Evolutionary conservation across 1,140 invertebrate genomes (phyloP), one percentile per base, ranked within the genome.

Genomic region (Acromyrmex charruanus): DNA sequence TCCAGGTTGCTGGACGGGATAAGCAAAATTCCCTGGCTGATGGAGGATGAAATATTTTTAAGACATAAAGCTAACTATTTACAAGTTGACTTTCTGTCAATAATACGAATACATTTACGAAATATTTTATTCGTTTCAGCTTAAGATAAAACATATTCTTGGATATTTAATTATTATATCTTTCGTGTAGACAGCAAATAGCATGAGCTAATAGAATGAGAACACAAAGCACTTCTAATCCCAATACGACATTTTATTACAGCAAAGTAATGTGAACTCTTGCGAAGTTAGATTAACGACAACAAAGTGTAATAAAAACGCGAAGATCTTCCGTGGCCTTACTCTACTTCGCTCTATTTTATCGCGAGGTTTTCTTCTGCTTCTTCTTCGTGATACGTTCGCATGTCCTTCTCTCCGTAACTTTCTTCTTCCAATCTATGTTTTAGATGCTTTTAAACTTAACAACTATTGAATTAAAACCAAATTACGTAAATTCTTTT

Each of bases 231-330:
- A 71, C 35, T 81, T 55, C 4, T 25, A n/a, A 81, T 81, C 6
- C 18, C 66, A 39, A 35, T 58, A 58, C n/a, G n/a, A 72, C 59
- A 71, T 81, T 44, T 72, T 72, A 44, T 81, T 69, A 39, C 14
- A 58, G 44, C 7, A 66, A n/a, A 18, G 31, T 71, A 71, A 58
- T n/a, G 16, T n/a, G 51, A 49, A 71, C 16, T 81, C 44, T 72
- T 0, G 18, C 25, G 3, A 81, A 72, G 79, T 71, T 81, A 44
- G 21, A 81, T 72, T 58, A 72, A 81, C 35, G 16, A 44, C 79
- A 72, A 44, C 51, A 58, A 71, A 81, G 21, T 71, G 31, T 71
- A 81, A 81, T 81, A 81, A 71, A 25, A 55, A 81, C 21, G 16
- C 12, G 16, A 14, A 44, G 51, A 59, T 59, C 79, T 72, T 58